Evolutionary conservation across 2,888 invertebrate species (phyloP), one percentile per base, ranked within the genome.

Genomic region (Tridacna gigas): DNA sequence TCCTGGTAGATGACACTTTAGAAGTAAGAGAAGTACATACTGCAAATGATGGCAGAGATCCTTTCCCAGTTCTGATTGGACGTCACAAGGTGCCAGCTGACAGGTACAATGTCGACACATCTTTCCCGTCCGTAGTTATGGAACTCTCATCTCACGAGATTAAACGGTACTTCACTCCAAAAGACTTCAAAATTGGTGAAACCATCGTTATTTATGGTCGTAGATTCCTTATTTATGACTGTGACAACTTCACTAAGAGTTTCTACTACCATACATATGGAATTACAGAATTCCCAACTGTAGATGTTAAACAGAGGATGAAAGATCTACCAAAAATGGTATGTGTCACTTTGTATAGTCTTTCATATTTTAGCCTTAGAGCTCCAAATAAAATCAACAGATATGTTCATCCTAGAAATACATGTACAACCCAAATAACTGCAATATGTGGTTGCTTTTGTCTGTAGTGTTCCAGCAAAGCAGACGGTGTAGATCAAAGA

Each of bases 1-100:
- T 97, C 94, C 95, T 98, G 28, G 96, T 96, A 77, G 97, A 98
- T 92, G 97, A 98, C 93, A 97, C 97, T 0, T 96, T 98, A 76
- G 96, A 97, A 78, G 96, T 98, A 0, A 96, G 97, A 93, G 97
- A 97, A 95, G 95, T 97, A 18, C 96, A 96, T 91, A 96, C 96
- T 80, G 96, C 96, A 22, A 97, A 97, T 92, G 96, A 97, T 86
- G 97, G 97, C 0, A 96, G 97, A 86, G 97, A 97, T 94, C 97
- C 97, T 0, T 97, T 97, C 93, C 96, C 97, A 0, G 94, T 97
- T 86, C 95, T 97, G 45, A 95, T 98, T 76, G 96, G 96, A 91
- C 96, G 97, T 94, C 97, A 96, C 75, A 97, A 97, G 95, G 95
- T 98, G 37, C 94, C 94, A 51, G 93, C 90, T 79, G 84, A 93